Percentiles rank a stretch among this genome's conserved stretches.
These are phyloP conservation scores for Crematogaster levior DNA, from an alignment of 2,888 invertebrate species.

Conservation along the genomic window DNA sequence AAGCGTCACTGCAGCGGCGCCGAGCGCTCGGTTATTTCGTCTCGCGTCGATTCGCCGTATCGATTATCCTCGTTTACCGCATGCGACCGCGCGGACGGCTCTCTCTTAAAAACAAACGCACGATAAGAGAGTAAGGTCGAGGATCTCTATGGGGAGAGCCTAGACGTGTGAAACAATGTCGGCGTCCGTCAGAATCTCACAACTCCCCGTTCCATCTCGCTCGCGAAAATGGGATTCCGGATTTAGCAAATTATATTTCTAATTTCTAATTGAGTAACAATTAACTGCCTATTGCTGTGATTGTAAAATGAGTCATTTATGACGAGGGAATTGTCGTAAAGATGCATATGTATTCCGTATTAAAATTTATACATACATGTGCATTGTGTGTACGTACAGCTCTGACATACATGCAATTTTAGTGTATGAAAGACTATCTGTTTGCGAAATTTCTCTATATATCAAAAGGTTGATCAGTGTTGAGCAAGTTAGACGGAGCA, in stretches of 20 bases:
- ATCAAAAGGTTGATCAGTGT: constrained; percentile 17
- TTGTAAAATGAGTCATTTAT: constrained; percentile 14
- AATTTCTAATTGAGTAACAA: constrained; percentile 16
- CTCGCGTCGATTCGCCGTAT: constrained; percentile 61
- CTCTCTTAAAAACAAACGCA: constrained; percentile 60
- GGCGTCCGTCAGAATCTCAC: constrained; percentile 18
- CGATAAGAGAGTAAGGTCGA: constrained; percentile 42
- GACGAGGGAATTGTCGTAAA: not conserved
- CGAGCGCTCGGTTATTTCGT: constrained; percentile 73
- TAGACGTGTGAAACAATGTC: constrained; percentile 32
- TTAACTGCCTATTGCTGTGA: constrained; percentile 15
- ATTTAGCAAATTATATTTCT: constrained; percentile 4
- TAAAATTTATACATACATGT: constrained; percentile 21
- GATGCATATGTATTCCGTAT: constrained; percentile 38
- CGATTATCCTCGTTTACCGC: constrained; percentile 72
- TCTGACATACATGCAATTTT: constrained; percentile 15
- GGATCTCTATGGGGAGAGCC: not conserved
- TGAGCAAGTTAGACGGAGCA: constrained; percentile 60
- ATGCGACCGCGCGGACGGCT: constrained; percentile 37
- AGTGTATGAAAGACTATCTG: not conserved
- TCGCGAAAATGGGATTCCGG: not conserved
- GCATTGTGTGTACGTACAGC: not conserved
- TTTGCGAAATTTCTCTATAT: constrained; percentile 9
- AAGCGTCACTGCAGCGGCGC: constrained; percentile 73
- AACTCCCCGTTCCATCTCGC: constrained; percentile 2